Conservation (phyloP, 1,140 invertebrate genomes). For the Holcopasites calliopsidis region DNA sequence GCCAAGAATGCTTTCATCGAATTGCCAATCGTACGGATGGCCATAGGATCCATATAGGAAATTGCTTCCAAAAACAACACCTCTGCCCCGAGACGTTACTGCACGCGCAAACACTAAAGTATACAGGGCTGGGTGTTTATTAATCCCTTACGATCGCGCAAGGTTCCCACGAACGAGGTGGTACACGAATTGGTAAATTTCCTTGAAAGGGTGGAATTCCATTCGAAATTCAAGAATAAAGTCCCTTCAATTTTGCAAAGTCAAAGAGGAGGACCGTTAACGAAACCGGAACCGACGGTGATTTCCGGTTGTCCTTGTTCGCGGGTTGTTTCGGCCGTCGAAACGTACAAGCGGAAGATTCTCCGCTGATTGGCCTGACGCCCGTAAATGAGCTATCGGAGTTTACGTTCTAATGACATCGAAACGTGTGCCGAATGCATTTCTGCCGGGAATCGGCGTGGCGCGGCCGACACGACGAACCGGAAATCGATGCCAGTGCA, state of each 20-base stretch:
- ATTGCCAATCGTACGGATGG: neutral
- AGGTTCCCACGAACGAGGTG: neutral
- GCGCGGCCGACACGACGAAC: constrained; percentile 40
- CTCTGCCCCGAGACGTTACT: neutral
- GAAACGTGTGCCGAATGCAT: constrained; percentile 62
- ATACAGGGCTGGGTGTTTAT: no score
- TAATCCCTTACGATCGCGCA: neutral
- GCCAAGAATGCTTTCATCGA: constrained; percentile 5
- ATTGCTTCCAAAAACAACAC: neutral
- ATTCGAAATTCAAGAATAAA: no score
- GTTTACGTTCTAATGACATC: constrained; percentile 65
- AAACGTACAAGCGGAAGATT: constrained; percentile 43
- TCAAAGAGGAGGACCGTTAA: constrained; percentile 29
- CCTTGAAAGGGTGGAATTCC: no score
- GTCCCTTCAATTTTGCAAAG: no score
- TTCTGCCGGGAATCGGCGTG: constrained; percentile 49
- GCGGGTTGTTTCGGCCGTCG: neutral
- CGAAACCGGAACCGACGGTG: constrained; percentile 37
- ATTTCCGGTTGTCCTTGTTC: constrained; percentile 45
- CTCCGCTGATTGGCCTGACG: constrained; percentile 35
- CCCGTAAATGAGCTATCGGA: constrained; percentile 55
- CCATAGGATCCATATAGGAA: neutral
- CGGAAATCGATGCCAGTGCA: constrained; percentile 56
- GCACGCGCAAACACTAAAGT: no score
- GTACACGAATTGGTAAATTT: no score